Percentiles rank a stretch among this genome's conserved stretches.
Conservation (phyloP, 2,797 vertebrate species). For the Tapirus indicus region DNA sequence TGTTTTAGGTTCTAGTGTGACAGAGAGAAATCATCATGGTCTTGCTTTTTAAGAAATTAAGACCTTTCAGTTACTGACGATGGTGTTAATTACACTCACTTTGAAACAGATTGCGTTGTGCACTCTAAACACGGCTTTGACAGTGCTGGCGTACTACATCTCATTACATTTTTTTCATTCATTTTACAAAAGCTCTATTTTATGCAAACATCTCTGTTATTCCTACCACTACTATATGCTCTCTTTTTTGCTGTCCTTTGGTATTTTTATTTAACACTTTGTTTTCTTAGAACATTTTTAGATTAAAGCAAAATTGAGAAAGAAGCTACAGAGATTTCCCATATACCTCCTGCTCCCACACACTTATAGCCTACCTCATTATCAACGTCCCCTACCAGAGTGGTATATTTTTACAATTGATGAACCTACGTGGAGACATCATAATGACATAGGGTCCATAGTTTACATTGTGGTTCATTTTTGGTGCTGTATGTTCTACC, state of each 20-base stretch:
- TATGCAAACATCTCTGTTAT: constrained; percentile 19
- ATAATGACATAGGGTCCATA: background rate
- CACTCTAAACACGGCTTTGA: background rate
- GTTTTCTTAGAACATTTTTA: background rate
- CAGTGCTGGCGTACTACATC: background rate
- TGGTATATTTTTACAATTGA: background rate
- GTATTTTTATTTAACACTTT: background rate
- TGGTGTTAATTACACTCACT: constrained; percentile 37
- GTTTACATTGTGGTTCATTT: background rate
- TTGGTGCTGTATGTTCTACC: background rate
- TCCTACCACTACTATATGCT: background rate
- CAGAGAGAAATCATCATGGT: constrained; percentile 36
- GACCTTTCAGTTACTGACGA: constrained; percentile 52
- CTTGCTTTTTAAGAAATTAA: constrained; percentile 65
- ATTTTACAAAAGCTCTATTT: constrained; percentile 44
- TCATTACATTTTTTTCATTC: constrained; percentile 19
- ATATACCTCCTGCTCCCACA: background rate
- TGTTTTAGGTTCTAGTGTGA: constrained; percentile 48
- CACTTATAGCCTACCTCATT: background rate
- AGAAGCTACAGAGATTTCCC: background rate
- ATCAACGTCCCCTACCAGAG: background rate
- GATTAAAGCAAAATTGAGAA: background rate
- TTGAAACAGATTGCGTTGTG: background rate
- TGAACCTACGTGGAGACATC: background rate
- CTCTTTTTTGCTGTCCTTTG: background rate